phyloP scores from a whole-genome alignment of 2,888 invertebrate species.

The Acleris cristana region DNA sequence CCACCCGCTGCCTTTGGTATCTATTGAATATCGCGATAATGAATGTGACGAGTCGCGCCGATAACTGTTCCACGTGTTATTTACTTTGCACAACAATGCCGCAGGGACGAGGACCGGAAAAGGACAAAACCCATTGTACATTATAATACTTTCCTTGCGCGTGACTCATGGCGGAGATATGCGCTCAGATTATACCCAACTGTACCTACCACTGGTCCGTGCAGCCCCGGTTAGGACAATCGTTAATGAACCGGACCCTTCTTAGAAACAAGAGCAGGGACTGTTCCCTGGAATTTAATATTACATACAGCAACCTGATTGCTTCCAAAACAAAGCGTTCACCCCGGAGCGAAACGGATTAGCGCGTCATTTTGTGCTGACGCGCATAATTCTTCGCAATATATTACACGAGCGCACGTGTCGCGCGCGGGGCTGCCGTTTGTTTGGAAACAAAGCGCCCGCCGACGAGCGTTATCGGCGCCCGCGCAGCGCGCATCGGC shows the following conservation, averaged over 20 bases:
- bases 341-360: not conserved
- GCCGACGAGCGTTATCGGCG: constrained; percentile 19
- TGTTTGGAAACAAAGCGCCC: constrained; percentile 27
- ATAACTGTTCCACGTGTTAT: not conserved
- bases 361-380: constrained; percentile 1
- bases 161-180: constrained; percentile 13
- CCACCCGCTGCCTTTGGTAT: not conserved
- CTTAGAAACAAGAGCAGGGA: too few relatives aligned
- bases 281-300: too few relatives aligned
- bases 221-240: not conserved
- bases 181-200: constrained; percentile 3
- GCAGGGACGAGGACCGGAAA: not conserved
- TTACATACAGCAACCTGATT: too few relatives aligned
- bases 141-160: not conserved
- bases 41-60: not conserved
- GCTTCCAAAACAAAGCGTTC: too few relatives aligned
- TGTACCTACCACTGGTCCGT: not conserved
- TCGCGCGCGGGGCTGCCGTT: not conserved
- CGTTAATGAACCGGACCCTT: not conserved
- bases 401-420: constrained; percentile 19
- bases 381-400: not conserved
- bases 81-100: not conserved
- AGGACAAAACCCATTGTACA: not conserved
- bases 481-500: not conserved
- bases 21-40: not conserved